Percentiles rank a stretch among this genome's conserved stretches.
These are phyloP conservation scores for Tricholaema leucomelas DNA, from an alignment of 2,113 vertebrate species.

Conservation along the genomic window DNA sequence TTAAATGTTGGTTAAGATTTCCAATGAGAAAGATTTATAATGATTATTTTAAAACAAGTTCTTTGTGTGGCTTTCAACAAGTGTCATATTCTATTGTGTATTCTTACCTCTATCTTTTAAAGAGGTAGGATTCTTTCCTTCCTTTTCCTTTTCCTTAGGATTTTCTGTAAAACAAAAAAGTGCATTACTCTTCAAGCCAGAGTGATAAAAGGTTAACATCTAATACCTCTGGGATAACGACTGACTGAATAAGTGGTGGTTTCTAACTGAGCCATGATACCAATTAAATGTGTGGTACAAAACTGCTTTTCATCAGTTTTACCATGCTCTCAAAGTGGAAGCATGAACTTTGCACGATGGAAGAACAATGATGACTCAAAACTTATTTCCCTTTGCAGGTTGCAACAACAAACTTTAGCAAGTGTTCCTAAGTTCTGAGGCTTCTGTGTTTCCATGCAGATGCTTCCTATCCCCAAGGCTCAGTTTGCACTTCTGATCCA, in stretches of 20 bases:
- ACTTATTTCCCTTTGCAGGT: background rate
- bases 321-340: background rate
- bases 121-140: slow-evolving; percentile 33
- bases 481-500: background rate
- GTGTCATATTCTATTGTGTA: background rate
- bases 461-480: background rate
- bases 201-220: background rate
- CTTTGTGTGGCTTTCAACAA: background rate
- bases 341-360: background rate
- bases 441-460: background rate
- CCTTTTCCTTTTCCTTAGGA: slow-evolving; percentile 34
- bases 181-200: background rate
- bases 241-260: background rate
- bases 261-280: background rate
- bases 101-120: slow-evolving; percentile 53
- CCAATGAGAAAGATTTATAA: background rate
- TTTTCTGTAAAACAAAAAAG: background rate
- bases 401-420: background rate
- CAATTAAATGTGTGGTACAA: background rate
- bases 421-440: background rate
- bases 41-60: background rate
- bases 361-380: background rate
- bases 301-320: background rate
- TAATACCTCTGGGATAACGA: background rate
- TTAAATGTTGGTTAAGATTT: background rate